A percentile compares a stretch with the other conserved stretches of the same genome.
phyloP scores from a whole-genome alignment of 2,797 vertebrate genomes.

The Acanthurus leucopareius region DNA sequence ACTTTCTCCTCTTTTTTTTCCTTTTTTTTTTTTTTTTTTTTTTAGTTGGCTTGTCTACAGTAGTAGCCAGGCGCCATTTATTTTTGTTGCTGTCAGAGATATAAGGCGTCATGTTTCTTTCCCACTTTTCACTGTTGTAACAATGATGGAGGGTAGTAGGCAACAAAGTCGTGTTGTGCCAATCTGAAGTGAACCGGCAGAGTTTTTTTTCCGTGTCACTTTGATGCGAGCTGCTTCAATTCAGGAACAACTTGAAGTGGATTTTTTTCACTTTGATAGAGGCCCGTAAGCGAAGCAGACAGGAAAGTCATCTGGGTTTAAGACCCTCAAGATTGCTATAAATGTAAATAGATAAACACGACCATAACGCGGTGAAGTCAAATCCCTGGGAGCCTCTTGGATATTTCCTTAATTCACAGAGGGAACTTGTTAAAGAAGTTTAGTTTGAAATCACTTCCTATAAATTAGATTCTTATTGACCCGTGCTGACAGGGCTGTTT shows the following conservation, averaged over 20 bases:
- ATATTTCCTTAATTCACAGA: conserved; percentile 25
- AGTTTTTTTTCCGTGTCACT: conserved; percentile 21
- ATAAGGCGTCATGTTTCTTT: conserved; percentile 86
- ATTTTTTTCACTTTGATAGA: conserved; percentile 26
- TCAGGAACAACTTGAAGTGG: conserved; percentile 1
- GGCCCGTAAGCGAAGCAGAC: conserved; percentile 34
- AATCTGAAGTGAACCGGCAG: conserved; percentile 42
- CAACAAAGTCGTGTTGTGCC: conserved; percentile 32
- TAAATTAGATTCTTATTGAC: conserved; percentile 69
- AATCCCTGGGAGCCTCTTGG: conserved; percentile 13
- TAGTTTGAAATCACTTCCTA: conserved; percentile 25
- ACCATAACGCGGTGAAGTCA: neutral
- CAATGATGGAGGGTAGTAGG: conserved; percentile 38
- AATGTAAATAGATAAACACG: conserved; percentile 45
- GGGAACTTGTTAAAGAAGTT: conserved; percentile 60
- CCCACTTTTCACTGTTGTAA: conserved; percentile 64
- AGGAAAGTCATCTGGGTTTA: conserved; percentile 21
- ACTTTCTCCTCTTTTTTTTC: conserved; percentile 54
- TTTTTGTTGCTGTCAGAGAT: conserved; percentile 92
- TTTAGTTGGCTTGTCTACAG: conserved; percentile 62
- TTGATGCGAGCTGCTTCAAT: conserved; percentile 19
- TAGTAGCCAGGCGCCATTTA: conserved; percentile 88
- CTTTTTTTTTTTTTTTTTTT: conserved; percentile 19
- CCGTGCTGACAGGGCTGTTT: conserved; percentile 55
- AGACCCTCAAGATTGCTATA: neutral